Percentiles rank a stretch among this genome's conserved stretches.
phyloP scores from a whole-genome alignment of 1,140 invertebrate genomes.

The Holotrichia oblita region DNA sequence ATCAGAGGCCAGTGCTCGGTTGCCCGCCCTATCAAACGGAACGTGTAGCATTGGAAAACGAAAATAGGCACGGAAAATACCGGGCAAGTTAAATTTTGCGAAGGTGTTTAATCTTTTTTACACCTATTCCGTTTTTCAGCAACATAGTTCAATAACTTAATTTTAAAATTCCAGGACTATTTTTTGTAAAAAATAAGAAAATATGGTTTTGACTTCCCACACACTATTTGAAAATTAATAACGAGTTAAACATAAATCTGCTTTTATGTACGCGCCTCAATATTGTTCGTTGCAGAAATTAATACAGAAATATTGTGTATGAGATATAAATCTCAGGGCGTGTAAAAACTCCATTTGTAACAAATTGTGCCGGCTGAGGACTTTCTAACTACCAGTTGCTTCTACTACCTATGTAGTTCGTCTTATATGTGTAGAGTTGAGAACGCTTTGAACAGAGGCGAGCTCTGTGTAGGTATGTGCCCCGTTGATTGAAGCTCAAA shows the following conservation, averaged over 20 bases:
- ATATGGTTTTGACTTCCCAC: too few relatives aligned
- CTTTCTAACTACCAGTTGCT: conserved; percentile 30
- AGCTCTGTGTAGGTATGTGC: neutral
- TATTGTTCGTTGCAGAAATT: too few relatives aligned
- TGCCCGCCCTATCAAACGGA: conserved; percentile 30
- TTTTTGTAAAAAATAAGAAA: too few relatives aligned
- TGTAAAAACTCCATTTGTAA: too few relatives aligned
- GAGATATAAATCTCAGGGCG: too few relatives aligned
- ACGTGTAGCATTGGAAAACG: neutral
- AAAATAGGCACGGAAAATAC: conserved; percentile 1
- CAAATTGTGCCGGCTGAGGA: conserved; percentile 9
- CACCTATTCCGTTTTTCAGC: neutral
- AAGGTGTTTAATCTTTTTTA: neutral
- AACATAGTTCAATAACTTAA: too few relatives aligned
- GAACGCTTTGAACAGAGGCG: neutral
- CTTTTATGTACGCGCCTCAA: too few relatives aligned
- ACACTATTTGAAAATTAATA: too few relatives aligned
- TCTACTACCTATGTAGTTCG: neutral
- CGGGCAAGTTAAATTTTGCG: neutral
- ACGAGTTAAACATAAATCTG: too few relatives aligned
- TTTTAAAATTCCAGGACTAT: too few relatives aligned
- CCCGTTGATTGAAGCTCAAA: neutral
- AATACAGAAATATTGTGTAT: too few relatives aligned
- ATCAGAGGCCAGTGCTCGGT: conserved; percentile 31
- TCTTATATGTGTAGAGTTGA: neutral